phyloP scores from a whole-genome alignment of 2,113 vertebrate species.

The Chloebia gouldiae region DNA sequence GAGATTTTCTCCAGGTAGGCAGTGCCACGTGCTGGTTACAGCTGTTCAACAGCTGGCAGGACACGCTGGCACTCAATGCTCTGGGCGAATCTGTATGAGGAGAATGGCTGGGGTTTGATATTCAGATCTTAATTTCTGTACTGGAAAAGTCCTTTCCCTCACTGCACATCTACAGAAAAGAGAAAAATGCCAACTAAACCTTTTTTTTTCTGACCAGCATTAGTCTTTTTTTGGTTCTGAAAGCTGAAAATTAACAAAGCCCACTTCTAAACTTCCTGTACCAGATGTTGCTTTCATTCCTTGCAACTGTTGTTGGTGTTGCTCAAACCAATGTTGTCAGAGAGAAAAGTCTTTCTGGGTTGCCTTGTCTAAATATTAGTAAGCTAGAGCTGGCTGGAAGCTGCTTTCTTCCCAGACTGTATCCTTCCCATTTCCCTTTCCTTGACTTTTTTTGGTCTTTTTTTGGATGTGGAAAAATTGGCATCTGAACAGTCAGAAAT shows the following conservation, averaged over 20 bases:
- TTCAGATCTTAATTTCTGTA: neutral
- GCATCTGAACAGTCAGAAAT: slow-evolving; percentile 7
- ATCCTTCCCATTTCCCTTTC: neutral
- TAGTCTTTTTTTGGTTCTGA: neutral
- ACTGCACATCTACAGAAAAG: neutral
- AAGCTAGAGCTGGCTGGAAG: neutral
- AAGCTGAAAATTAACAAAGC: neutral
- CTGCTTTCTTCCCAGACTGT: neutral
- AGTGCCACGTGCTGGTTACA: fast-evolving
- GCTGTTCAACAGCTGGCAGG: neutral
- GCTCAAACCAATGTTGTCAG: neutral
- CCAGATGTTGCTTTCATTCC: slow-evolving; percentile 13
- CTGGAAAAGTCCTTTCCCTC: neutral
- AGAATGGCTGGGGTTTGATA: neutral
- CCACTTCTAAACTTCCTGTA: neutral
- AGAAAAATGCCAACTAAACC: neutral
- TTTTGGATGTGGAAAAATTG: neutral
- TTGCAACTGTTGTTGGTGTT: neutral
- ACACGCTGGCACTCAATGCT: fast-evolving
- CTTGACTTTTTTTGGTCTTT: neutral
- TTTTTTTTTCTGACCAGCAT: neutral
- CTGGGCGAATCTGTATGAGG: neutral
- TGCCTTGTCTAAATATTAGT: neutral
- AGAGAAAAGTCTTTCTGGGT: neutral
- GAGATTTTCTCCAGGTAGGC: neutral